Evolutionary conservation across 2,113 vertebrate genomes (phyloP), one percentile per base, ranked within the genome.

Genomic region (Oenanthe melanoleuca): DNA sequence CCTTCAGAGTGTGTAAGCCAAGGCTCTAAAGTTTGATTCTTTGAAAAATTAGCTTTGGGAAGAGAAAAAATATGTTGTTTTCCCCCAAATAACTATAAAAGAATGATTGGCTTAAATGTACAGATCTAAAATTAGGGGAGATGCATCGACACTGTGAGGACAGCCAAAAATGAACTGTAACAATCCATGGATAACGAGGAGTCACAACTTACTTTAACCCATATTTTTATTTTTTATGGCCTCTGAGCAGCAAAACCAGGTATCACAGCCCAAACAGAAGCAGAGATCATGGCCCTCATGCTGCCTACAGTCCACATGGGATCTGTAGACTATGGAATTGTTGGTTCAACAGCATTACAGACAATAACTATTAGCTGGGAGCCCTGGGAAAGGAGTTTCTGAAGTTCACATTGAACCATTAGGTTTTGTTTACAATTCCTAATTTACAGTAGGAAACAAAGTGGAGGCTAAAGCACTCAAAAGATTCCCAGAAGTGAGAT

Each of bases 401-500:
- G 52, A 89, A 91, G 81, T 88, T 95, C 80, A 63, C 13, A 18
- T 52, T 1, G 20, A 85, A 91, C 74, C 95, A 96, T 96, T 94
- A 96, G 64, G 74, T 94, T 74, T 92, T 95, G 92, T 95, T 97
- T 96, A 97, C 89, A 96, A 59, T 80, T 34, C 93, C 87, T 88
- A 77, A 91, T 94, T 97, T 92, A 72, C 89, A 70, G 64, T 42
- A 75, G 9, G 57, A 70, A 82, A 92, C n/a, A 91, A 91, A 96
- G 74, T 66, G 47, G 87, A 95, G 89, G 60, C 89, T 73, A 72
- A 97, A 95, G 93, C 95, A 96, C 95, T 96, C 95, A 88, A 73
- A 95, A 96, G 93, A 90, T 89, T 95, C 95, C 95, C 95, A 96
- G 94, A 96, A 96, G 95, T 69, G 93, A 94, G 79, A 77, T 1